Percentiles rank a stretch among this genome's conserved stretches.
Evolutionary conservation across 2,888 invertebrate genomes (phyloP).

Genomic region (Drosophila trichaetosa): DNA sequence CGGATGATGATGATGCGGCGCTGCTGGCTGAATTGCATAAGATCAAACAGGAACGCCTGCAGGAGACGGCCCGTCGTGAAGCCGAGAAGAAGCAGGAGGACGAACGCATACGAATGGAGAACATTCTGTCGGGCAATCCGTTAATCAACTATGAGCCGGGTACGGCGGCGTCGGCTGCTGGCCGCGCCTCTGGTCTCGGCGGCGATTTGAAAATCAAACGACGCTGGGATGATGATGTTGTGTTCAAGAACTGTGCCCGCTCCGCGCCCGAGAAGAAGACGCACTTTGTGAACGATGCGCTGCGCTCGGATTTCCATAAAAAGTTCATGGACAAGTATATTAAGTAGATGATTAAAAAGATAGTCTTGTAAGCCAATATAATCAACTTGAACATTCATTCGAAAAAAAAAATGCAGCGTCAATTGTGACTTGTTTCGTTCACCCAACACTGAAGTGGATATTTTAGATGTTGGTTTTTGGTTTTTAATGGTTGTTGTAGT

Average conservation of each 20-base stretch:
- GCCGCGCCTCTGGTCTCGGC: slow-evolving; percentile 77
- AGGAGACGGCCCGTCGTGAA: slow-evolving; percentile 96
- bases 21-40: slow-evolving; percentile 96
- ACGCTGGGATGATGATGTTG: slow-evolving; percentile 99
- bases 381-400: slow-evolving; percentile 3
- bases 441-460: background rate
- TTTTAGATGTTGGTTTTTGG: slow-evolving; percentile 24
- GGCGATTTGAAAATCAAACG: slow-evolving; percentile 88
- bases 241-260: slow-evolving; percentile 99
- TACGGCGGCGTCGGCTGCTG: slow-evolving; percentile 85
- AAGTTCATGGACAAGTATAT: slow-evolving; percentile 99
- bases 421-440: background rate
- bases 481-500: slow-evolving; percentile 71
- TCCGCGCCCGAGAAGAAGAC: slow-evolving; percentile 97
- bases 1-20: slow-evolving; percentile 94
- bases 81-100: slow-evolving; percentile 96
- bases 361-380: slow-evolving; percentile 1
- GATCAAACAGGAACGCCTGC: slow-evolving; percentile 97
- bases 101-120: slow-evolving; percentile 98
- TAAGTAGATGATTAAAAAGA: slow-evolving; percentile 88
- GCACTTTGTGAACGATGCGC: slow-evolving; percentile 98
- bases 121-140: slow-evolving; percentile 98
- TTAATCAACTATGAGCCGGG: slow-evolving; percentile 91
- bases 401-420: background rate
- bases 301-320: slow-evolving; percentile 99